These are phyloP conservation scores for Daphoenositta chrysoptera DNA, from an alignment of 2,113 vertebrate genomes.

Conservation along the genomic window DNA sequence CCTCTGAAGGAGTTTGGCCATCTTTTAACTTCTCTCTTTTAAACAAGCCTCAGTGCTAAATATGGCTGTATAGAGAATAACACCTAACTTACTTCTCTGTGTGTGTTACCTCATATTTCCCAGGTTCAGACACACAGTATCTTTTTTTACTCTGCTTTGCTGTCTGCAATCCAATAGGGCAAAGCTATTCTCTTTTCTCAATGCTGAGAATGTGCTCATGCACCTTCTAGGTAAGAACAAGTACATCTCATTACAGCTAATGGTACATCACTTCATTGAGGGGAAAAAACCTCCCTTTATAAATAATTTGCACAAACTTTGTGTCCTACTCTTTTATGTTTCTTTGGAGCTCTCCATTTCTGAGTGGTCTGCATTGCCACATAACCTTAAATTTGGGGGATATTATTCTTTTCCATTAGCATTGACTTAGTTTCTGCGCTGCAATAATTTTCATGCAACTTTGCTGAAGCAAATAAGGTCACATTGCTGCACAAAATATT, in stretches of 20 bases:
- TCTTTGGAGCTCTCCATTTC: not conserved
- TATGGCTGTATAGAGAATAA: not conserved
- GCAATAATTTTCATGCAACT: not conserved
- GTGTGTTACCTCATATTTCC: not conserved
- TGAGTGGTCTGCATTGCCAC: not conserved
- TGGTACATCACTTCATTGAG: not conserved
- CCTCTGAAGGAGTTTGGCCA: not conserved
- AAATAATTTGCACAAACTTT: not conserved
- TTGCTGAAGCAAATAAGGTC: not conserved
- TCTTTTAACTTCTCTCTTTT: not conserved
- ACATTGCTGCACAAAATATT: not conserved
- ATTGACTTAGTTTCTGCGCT: not conserved
- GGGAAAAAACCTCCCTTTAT: not conserved
- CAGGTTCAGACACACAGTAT: not conserved
- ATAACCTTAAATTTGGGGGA: not conserved
- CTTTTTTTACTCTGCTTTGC: not conserved
- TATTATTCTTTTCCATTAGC: not conserved
- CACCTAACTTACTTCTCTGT: not conserved
- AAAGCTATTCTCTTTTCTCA: not conserved
- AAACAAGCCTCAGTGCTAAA: not conserved
- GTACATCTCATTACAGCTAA: not conserved
- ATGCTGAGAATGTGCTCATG: not conserved
- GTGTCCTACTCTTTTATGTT: not conserved
- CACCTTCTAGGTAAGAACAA: not conserved
- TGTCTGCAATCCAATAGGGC: not conserved